A percentile compares a stretch with the other conserved stretches of the same genome.
Conservation (phyloP, 2,113 vertebrate genomes). For the Antechinus flavipes region DNA sequence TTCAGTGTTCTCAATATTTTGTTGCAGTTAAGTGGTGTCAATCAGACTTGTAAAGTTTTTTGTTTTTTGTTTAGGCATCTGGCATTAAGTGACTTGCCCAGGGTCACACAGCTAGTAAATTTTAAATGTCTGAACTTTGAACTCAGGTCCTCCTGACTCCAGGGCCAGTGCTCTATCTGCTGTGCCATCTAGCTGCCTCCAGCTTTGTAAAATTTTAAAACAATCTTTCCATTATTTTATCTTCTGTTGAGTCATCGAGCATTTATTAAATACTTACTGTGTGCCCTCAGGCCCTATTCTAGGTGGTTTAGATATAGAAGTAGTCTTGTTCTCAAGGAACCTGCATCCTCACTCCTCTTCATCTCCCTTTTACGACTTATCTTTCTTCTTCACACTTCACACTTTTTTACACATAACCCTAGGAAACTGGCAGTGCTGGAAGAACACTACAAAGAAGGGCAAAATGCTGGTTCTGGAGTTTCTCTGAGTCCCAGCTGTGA, state of each 20-base stretch:
- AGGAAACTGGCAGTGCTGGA: background rate
- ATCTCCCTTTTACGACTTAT: background rate
- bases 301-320: background rate
- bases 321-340: background rate
- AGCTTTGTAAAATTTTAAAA: background rate
- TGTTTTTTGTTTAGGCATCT: no score
- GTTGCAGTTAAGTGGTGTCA: background rate
- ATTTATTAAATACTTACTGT: background rate
- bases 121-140: no score
- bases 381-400: background rate
- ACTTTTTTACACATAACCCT: background rate
- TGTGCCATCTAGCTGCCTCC: no score
- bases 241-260: background rate
- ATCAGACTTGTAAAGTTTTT: background rate
- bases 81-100: no score
- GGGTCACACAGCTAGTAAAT: no score
- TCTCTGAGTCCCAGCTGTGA: no score
- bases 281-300: no score
- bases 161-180: no score
- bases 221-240: background rate
- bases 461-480: no score
- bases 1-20: slow-evolving; percentile 10
- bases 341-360: background rate
- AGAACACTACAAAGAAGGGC: background rate
- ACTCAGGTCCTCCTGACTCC: no score